Conservation (phyloP, 2,888 invertebrate species). For the Artemia sinica region DNA sequence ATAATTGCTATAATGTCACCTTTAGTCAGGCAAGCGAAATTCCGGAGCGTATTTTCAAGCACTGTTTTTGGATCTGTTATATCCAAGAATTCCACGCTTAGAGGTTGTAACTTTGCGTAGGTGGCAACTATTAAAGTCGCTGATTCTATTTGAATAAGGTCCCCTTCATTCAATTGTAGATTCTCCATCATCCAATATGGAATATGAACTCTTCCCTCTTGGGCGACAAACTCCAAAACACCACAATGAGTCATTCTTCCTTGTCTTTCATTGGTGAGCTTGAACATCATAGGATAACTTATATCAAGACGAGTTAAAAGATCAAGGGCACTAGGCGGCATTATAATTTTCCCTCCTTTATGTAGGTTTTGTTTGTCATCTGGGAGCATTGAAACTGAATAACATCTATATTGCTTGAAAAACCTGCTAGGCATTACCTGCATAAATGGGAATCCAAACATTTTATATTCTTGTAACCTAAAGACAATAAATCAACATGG, state of each 20-base stretch:
- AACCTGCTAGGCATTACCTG: constrained; percentile 56
- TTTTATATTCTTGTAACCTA: no score
- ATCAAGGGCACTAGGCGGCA: constrained; percentile 92
- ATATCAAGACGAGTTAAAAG: constrained; percentile 79
- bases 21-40: constrained; percentile 61
- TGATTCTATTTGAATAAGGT: constrained; percentile 61
- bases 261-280: constrained; percentile 68
- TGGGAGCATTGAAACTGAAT: constrained; percentile 84
- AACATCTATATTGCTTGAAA: constrained; percentile 69
- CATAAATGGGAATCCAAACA: constrained; percentile 70
- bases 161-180: constrained; percentile 37
- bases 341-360: constrained; percentile 91
- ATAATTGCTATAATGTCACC: no score
- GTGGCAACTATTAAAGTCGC: constrained; percentile 83
- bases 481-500: no score
- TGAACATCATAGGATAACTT: constrained; percentile 35
- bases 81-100: constrained; percentile 86
- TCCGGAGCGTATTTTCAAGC: constrained; percentile 74
- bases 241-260: constrained; percentile 71
- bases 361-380: constrained; percentile 86
- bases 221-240: constrained; percentile 94
- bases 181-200: constrained; percentile 99
- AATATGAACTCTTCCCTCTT: constrained; percentile 90
- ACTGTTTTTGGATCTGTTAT: constrained; percentile 91
- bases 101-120: constrained; percentile 92